Evolutionary conservation across 2,888 invertebrate species (phyloP).

Genomic region (Criorhina ranunculi): DNA sequence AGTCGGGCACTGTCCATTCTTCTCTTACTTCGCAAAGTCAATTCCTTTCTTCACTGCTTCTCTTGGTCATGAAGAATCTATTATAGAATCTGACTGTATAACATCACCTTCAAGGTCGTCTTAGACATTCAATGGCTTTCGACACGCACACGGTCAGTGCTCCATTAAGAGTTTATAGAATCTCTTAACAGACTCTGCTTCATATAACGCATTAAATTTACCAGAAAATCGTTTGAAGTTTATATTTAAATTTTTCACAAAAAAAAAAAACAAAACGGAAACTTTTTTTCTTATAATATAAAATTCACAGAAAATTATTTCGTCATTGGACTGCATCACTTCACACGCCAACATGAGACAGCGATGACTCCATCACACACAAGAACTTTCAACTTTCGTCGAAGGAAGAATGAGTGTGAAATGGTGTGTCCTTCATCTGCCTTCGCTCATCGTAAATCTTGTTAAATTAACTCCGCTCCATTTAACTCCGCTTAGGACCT

Average conservation of each 20-base stretch:
- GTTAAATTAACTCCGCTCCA: slow-evolving; percentile 74
- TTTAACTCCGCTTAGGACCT: slow-evolving; percentile 65
- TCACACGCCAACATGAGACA: slow-evolving; percentile 28
- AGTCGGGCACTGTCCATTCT: no score
- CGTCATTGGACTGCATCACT: slow-evolving; percentile 47
- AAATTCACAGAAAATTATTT: slow-evolving; percentile 31
- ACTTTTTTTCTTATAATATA: not conserved
- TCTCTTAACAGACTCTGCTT: no score
- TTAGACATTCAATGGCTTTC: no score
- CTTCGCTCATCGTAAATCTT: slow-evolving; percentile 64
- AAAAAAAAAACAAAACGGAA: slow-evolving; percentile 7
- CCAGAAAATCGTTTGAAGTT: slow-evolving; percentile 42
- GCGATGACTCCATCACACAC: slow-evolving; percentile 49
- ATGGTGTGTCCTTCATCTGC: slow-evolving; percentile 47
- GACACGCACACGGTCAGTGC: no score
- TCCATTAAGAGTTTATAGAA: no score
- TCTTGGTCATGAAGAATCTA: no score
- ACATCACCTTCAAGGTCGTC: no score
- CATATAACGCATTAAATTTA: not conserved
- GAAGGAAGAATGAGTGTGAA: not conserved
- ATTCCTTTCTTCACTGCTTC: no score
- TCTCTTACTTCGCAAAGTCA: no score
- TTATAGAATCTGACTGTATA: no score
- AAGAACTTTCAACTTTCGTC: slow-evolving; percentile 17
- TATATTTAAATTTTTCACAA: slow-evolving; percentile 13